phyloP scores from a whole-genome alignment of 2,888 invertebrate genomes.

The Flexamia atlantica region DNA sequence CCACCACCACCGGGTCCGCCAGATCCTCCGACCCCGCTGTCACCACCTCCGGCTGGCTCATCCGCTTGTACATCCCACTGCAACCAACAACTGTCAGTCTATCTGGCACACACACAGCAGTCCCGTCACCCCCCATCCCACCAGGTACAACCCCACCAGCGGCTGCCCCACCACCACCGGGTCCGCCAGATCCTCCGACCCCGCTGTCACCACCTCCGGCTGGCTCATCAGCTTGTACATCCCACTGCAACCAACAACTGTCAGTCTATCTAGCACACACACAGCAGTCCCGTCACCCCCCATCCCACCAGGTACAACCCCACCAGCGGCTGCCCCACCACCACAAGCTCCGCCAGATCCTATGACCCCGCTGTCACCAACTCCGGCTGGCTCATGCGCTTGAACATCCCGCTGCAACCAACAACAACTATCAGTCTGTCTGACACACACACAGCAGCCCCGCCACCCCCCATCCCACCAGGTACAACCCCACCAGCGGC shows the following conservation, averaged over 20 bases:
- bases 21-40: no score
- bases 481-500: slow-evolving; percentile 91
- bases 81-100: no score
- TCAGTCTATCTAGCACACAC: slow-evolving; percentile 92
- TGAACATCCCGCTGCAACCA: no score
- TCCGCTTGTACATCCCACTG: no score
- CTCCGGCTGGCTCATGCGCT: no score
- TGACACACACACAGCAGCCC: slow-evolving; percentile 94
- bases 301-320: no score
- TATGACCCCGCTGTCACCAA: no score
- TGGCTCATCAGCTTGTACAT: slow-evolving; percentile 91
- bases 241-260: slow-evolving; percentile 78
- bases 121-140: slow-evolving; percentile 94
- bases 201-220: slow-evolving; percentile 74
- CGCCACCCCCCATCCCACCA: slow-evolving; percentile 95
- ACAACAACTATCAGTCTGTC: no score
- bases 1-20: no score
- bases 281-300: slow-evolving; percentile 93
- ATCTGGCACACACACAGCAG: slow-evolving; percentile 95
- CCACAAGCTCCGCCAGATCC: no score
- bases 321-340: no score
- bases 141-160: slow-evolving; percentile 90
- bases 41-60: no score
- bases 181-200: slow-evolving; percentile 65
- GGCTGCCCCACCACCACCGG: slow-evolving; percentile 79